Percentiles rank a stretch among this genome's conserved stretches.
phyloP scores from a whole-genome alignment of 2,113 vertebrate species.

The Ptilonorhynchus violaceus region DNA sequence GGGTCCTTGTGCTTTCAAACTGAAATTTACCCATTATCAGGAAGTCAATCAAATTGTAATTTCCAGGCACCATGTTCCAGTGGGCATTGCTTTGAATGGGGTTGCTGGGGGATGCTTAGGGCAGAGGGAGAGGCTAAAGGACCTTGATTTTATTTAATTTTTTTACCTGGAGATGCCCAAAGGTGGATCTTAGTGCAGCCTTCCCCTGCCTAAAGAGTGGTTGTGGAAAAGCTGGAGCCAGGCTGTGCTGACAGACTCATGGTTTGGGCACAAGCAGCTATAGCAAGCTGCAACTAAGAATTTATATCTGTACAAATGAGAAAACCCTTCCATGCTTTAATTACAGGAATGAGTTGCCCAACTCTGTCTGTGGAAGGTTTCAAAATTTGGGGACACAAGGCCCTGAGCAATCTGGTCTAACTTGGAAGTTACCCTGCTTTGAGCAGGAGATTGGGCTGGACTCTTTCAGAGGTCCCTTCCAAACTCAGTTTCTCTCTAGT shows the following conservation, averaged over 20 bases:
- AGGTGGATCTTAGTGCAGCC: neutral
- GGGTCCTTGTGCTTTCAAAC: neutral
- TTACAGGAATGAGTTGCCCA: neutral
- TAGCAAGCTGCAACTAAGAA: neutral
- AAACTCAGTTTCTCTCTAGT: rapidly evolving
- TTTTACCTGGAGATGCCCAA: neutral
- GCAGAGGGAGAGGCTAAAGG: neutral
- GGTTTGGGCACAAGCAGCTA: neutral
- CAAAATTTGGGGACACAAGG: neutral
- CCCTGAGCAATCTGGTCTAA: neutral
- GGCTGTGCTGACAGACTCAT: neutral
- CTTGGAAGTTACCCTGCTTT: neutral
- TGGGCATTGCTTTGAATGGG: neutral
- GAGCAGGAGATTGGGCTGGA: neutral
- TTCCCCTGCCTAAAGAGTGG: neutral
- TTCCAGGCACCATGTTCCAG: neutral
- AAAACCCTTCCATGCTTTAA: neutral
- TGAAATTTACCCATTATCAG: neutral
- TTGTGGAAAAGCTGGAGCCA: neutral
- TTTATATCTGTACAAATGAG: neutral
- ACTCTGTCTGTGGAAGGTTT: neutral
- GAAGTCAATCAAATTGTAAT: neutral
- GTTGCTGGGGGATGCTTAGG: neutral
- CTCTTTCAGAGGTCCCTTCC: neutral
- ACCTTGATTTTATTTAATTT: rapidly evolving